Conservation (phyloP, 2,797 vertebrate genomes). For the Sebastes diploproa region DNA sequence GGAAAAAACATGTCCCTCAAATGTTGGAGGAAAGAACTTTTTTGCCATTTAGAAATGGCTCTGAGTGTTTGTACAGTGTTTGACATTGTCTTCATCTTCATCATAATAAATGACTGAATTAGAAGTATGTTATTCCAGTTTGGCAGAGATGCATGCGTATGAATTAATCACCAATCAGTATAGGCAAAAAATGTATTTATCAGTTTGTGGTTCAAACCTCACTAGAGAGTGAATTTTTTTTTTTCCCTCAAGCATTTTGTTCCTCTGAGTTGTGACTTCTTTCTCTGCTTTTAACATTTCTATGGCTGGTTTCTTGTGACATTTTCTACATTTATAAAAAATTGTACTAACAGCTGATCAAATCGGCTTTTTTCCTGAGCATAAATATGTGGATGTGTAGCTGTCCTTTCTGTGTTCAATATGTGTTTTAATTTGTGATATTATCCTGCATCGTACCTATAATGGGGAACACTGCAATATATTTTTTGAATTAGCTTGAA, state of each 20-base stretch:
- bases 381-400: constrained; percentile 50
- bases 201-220: constrained; percentile 54
- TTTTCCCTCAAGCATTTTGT: constrained; percentile 11
- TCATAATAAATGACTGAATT: constrained; percentile 68
- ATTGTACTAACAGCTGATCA: constrained; percentile 22
- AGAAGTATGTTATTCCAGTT: constrained; percentile 65
- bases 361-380: constrained; percentile 14
- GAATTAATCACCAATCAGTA: constrained; percentile 61
- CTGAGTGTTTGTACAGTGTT: constrained; percentile 60
- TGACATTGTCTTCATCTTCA: constrained; percentile 51
- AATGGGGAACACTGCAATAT: constrained; percentile 12
- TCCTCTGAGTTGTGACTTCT: constrained; percentile 33
- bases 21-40: constrained; percentile 33
- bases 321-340: constrained; percentile 55
- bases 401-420: constrained; percentile 50
- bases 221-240: constrained; percentile 25
- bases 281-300: constrained; percentile 45
- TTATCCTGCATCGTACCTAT: constrained; percentile 29
- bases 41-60: constrained; percentile 45
- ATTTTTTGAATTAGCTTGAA: constrained; percentile 24
- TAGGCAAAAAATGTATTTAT: constrained; percentile 60
- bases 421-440: constrained; percentile 50
- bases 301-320: constrained; percentile 31
- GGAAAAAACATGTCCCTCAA: constrained; percentile 23
- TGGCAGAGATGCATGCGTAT: constrained; percentile 77